These are phyloP conservation scores for Alosa sapidissima DNA, from an alignment of 2,797 vertebrate genomes.

Conservation along the genomic window DNA sequence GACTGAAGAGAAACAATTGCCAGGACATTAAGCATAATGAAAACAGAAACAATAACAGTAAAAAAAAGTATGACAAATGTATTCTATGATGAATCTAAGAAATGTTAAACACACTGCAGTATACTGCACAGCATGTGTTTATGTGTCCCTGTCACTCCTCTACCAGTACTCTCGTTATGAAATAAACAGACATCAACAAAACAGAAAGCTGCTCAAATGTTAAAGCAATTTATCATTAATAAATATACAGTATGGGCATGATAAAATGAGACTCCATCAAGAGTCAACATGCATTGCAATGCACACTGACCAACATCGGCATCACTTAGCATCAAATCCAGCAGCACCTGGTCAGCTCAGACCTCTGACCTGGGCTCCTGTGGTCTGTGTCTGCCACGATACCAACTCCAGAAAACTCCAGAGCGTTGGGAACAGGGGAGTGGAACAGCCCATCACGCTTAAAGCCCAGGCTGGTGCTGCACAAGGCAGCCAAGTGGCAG, in stretches of 20 bases:
- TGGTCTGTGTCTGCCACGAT: background rate
- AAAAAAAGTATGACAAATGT: background rate
- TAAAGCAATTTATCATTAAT: background rate
- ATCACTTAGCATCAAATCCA: background rate
- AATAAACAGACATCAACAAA: background rate
- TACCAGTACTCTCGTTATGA: too few species aligned
- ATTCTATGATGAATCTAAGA: background rate
- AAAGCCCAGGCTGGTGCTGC: slow-evolving; percentile 57
- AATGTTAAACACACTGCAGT: too few species aligned
- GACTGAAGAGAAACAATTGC: background rate
- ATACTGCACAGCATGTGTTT: background rate
- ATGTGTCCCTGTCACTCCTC: background rate
- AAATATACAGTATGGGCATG: background rate
- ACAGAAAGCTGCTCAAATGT: background rate
- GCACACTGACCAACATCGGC: background rate
- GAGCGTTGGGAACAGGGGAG: background rate
- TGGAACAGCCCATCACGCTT: background rate
- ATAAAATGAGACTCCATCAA: background rate
- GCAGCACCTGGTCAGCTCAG: background rate
- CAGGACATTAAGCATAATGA: background rate
- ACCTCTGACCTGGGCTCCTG: background rate
- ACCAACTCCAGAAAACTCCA: background rate
- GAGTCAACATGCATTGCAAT: background rate
- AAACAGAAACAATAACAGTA: background rate
- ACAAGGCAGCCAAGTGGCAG: slow-evolving; percentile 70